A percentile compares a stretch with the other conserved stretches of the same genome.
Evolutionary conservation across 2,113 vertebrate genomes (phyloP).

Genomic region (Hemiscyllium ocellatum): DNA sequence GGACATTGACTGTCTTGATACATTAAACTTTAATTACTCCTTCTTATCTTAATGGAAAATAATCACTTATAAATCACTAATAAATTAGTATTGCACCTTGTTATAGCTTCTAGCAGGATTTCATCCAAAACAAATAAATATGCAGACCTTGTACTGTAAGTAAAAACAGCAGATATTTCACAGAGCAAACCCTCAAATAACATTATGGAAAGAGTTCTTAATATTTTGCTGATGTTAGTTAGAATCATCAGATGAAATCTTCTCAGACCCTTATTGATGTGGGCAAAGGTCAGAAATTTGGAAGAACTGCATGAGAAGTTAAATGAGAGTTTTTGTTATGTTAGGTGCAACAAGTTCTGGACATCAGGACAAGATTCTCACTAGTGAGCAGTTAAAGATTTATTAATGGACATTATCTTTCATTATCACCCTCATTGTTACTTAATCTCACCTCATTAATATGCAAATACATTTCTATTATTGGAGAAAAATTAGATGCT

Average conservation of each 20-base stretch:
- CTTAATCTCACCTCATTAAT: no score
- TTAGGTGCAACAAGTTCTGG: no score
- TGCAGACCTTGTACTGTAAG: not conserved
- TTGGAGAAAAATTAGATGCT: no score
- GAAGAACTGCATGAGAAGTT: no score
- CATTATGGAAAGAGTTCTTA: not conserved
- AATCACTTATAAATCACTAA: not conserved
- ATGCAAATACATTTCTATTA: no score
- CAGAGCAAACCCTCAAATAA: not conserved
- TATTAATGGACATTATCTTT: no score
- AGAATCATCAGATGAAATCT: not conserved
- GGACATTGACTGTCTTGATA: not conserved
- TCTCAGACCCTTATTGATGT: no score
- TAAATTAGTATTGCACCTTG: not conserved
- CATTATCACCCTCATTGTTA: no score
- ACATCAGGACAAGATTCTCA: no score
- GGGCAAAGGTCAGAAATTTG: no score
- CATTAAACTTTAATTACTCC: not conserved
- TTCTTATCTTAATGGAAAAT: not conserved
- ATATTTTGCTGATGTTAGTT: not conserved
- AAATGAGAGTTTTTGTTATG: no score
- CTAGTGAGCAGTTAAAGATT: no score
- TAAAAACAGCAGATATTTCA: not conserved
- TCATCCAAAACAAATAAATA: not conserved
- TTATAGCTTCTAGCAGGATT: not conserved